Base-by-base conservation (phyloP, 2,888 invertebrate species). In the Neocrepidodera transversa region DNA sequence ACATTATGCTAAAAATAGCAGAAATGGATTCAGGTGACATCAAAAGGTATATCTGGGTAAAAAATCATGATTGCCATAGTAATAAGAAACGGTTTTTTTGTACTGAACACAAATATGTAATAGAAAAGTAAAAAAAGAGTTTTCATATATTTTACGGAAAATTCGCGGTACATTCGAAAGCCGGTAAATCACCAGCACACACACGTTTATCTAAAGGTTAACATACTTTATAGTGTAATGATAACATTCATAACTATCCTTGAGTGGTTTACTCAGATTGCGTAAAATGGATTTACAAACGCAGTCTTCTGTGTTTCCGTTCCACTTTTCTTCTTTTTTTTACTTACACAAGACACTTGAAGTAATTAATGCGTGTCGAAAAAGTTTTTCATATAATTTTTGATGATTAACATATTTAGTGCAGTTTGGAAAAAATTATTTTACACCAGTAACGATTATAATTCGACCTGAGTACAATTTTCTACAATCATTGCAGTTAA, bases 231-330 rank as follows among this genome's bases (percentile, higher is more conserved):
- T 10, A 38, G 35, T 13, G 45, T 45, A 35, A 52, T 23, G 43
- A 54, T 58, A 47, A 48, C 28, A 49, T 60, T 52, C 48, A 55
- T 55, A 53, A 28, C 38, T 18, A 42, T 56, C 56, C 60, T 48
- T 45, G 50, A 28, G 42, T 52, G 53, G 14, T 51, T 58, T 42
- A 40, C n/a, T 49, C 36, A 14, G 45, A 57, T 63, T 67, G 59
- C 63, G 62, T 58, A 66, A 66, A 62, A 60, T 55, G 42, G 58
- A 58, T 67, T 62, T 63, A 56, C 47, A 56, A 56, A 67, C 6
- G 48, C 60, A 64, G 43, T 62, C 59, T 66, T 56, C 51, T 64
- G 60, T 66, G 51, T 58, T 67, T 67, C 64, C 66, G 67, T 65
- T 66, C 66, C 48, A 67, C 50, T 61, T 66, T 66, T 59, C 51